Evolutionary conservation across 2,797 vertebrate genomes (phyloP).

Genomic region (Halcyon smyrnensis): DNA sequence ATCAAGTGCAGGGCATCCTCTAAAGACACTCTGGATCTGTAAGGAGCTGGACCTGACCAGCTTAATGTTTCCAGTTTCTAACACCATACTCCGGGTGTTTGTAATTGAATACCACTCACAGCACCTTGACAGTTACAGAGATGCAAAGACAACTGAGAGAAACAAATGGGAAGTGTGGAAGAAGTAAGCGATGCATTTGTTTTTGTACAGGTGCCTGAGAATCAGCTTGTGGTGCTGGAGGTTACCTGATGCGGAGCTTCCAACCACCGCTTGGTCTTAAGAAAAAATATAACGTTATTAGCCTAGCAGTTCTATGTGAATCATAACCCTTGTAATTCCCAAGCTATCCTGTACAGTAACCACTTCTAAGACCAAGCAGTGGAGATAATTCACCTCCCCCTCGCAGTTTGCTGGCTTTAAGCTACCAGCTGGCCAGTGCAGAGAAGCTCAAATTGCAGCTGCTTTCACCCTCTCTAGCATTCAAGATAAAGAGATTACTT

Average conservation of each 20-base stretch:
- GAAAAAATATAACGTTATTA: background rate
- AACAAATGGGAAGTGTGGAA: background rate
- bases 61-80: background rate
- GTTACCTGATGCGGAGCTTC: background rate
- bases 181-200: background rate
- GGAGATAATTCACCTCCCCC: background rate
- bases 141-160: background rate
- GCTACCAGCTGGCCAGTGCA: conserved; percentile 36
- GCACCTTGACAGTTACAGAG: background rate
- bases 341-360: background rate
- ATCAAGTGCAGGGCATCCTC: background rate
- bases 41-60: background rate
- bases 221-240: background rate
- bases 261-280: background rate
- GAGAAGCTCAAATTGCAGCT: conserved; percentile 49
- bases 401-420: background rate
- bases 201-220: background rate
- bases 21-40: background rate
- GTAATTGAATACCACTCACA: background rate
- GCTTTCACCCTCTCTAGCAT: conserved; percentile 28
- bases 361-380: background rate
- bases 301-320: background rate
- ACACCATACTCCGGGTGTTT: background rate
- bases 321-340: background rate
- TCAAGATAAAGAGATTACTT: conserved; percentile 36